Base-by-base conservation (phyloP, 2,113 vertebrate genomes). In the Tringa solitaria region DNA sequence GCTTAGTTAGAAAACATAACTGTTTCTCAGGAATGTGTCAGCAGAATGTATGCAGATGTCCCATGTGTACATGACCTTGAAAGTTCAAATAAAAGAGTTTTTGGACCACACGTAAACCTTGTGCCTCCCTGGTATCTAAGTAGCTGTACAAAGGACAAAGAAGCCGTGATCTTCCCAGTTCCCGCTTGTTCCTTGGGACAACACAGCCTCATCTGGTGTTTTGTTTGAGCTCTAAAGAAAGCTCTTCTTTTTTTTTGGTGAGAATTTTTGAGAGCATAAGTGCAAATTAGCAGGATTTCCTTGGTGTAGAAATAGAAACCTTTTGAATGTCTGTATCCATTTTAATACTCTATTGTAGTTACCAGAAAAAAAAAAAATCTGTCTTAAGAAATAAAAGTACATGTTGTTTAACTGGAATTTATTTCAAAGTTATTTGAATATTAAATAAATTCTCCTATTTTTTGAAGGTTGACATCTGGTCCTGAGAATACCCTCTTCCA, bases 401-500 rank as follows among this genome's bases (percentile, higher is more conserved):
- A 18, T 41, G 26, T 39, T 57, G 26, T 61, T 81, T 43, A 75
- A 70, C 39, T 75, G 11, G 56, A 37, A 48, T 33, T 28, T 39
- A 6, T 57, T 73, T 81, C 22, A 17, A 41, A 88, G 22, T 33
- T 37, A 32, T 46, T 77, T 64, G 5, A 15, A n/a, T 63, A 64
- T 54, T 70, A 76, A 82, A n/a, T 76, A 2, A 79, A 27, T 80
- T 92, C 12, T 95, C 30, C 65, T 64, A 11, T 54, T 39, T 84
- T 95, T 92, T 78, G 39, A 96, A 99, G 99, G 95, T 96, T 99
- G 84, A 99, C 99, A 13, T 98, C 99, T 9, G 99, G 99, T 30
- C 97, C 98, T 56, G 99, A 99, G 96, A 99, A 99, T 94, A 99
- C 99, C 17, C 98, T 99, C 87, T 99, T 99, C 97, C 99, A 99